A percentile compares a stretch with the other conserved stretches of the same genome.
Evolutionary conservation across 2,113 vertebrate species (phyloP).

Genomic region (Cacatua alba): DNA sequence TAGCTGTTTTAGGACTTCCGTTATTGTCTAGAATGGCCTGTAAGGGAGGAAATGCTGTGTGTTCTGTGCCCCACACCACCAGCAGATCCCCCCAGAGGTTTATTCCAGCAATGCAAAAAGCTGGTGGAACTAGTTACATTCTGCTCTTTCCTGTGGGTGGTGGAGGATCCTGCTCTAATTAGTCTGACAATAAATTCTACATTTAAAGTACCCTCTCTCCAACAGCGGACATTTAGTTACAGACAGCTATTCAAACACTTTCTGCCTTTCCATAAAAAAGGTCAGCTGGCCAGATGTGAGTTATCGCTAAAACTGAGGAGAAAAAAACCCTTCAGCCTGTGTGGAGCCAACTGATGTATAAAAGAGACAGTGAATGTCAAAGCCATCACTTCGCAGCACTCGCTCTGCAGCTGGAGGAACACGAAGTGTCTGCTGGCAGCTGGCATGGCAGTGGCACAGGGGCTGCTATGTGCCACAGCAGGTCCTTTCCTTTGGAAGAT

Average conservation of each 20-base stretch:
- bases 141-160: neutral
- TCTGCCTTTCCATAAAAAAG: neutral
- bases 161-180: neutral
- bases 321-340: neutral
- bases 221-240: neutral
- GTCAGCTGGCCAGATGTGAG: neutral
- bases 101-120: neutral
- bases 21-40: neutral
- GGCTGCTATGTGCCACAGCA: fast-evolving
- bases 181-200: neutral
- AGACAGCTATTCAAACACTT: neutral
- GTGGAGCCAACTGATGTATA: neutral
- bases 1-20: neutral
- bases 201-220: neutral
- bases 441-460: neutral
- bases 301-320: neutral
- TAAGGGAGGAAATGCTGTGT: neutral
- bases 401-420: neutral
- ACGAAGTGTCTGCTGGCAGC: neutral
- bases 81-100: neutral
- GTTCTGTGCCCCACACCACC: neutral
- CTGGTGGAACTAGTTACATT: neutral
- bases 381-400: neutral
- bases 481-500: neutral
- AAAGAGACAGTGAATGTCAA: constrained; percentile 12